phyloP scores from a whole-genome alignment of 2,888 invertebrate genomes.

The Colletes collaris region DNA sequence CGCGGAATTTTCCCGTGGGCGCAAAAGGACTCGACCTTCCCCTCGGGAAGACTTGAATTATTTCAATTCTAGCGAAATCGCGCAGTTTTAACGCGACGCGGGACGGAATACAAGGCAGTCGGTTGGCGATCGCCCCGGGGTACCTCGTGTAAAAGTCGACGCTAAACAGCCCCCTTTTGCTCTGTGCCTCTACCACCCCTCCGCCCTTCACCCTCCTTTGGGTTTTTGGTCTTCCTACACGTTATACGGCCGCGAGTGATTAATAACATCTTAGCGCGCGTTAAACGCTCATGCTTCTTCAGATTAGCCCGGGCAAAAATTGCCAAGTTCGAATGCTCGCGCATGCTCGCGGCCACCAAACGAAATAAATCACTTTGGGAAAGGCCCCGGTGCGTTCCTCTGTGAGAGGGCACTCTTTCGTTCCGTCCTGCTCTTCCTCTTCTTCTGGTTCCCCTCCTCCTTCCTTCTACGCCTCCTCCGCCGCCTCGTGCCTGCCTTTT shows the following conservation, averaged over 20 bases:
- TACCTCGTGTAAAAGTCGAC: conserved; percentile 61
- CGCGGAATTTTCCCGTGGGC: conserved; percentile 34
- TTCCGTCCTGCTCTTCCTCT: conserved; percentile 21
- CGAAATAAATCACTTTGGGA: conserved; percentile 69
- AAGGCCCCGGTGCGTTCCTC: conserved; percentile 52
- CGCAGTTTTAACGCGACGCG: conserved; percentile 41
- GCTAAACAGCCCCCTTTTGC: conserved; percentile 62
- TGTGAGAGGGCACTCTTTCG: conserved; percentile 47
- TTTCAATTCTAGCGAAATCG: conserved; percentile 60
- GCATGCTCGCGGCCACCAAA: conserved; percentile 62
- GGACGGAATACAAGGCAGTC: conserved; percentile 34
- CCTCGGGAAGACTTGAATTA: conserved; percentile 50
- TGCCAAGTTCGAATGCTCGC: conserved; percentile 67
- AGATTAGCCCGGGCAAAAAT: conserved; percentile 70
- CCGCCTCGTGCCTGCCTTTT: conserved; percentile 22
- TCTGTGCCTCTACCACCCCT: conserved; percentile 11
- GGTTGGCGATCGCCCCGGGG: conserved; percentile 56
- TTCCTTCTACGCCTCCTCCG: neutral
- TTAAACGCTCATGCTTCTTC: conserved; percentile 72
- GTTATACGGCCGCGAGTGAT: conserved; percentile 58
- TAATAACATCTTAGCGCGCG: conserved; percentile 71
- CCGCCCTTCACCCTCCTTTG: neutral
- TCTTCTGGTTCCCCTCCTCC: neutral
- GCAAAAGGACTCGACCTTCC: neutral
- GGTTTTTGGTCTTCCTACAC: conserved; percentile 47